Conservation (phyloP, 2,888 invertebrate species). For the Thymelicus sylvestris region DNA sequence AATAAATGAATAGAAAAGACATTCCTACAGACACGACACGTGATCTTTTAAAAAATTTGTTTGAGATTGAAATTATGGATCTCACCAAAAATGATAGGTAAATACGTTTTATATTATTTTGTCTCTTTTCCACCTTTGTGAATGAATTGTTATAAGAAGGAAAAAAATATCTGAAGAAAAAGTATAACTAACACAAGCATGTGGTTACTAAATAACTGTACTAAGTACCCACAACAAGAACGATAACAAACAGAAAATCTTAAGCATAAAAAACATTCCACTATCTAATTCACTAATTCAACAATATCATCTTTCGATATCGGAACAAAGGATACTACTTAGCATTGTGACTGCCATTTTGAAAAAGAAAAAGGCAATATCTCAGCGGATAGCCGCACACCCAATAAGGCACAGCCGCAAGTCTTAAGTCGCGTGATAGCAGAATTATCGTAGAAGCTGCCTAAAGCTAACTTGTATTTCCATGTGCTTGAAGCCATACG, state of each 20-base stretch:
- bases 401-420: constrained; percentile 46
- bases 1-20: too few relatives aligned
- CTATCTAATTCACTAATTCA: constrained; percentile 32
- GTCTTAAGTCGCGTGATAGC: constrained; percentile 43
- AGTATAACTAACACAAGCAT: too few relatives aligned
- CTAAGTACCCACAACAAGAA: not conserved
- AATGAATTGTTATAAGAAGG: too few relatives aligned
- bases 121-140: too few relatives aligned
- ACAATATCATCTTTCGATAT: constrained; percentile 29
- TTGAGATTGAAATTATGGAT: too few relatives aligned
- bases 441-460: constrained; percentile 43
- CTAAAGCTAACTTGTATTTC: constrained; percentile 42
- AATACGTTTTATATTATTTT: too few relatives aligned
- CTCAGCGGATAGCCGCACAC: constrained; percentile 47
- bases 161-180: too few relatives aligned
- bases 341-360: constrained; percentile 34
- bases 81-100: too few relatives aligned
- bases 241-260: constrained; percentile 6
- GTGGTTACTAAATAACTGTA: not conserved
- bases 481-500: not conserved
- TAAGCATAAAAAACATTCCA: constrained; percentile 13
- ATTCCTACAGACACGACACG: too few relatives aligned
- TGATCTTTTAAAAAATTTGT: too few relatives aligned
- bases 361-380: constrained; percentile 39
- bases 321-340: constrained; percentile 36